Conservation (phyloP, 2,888 invertebrate species). For the Pristionchus japonicus region DNA sequence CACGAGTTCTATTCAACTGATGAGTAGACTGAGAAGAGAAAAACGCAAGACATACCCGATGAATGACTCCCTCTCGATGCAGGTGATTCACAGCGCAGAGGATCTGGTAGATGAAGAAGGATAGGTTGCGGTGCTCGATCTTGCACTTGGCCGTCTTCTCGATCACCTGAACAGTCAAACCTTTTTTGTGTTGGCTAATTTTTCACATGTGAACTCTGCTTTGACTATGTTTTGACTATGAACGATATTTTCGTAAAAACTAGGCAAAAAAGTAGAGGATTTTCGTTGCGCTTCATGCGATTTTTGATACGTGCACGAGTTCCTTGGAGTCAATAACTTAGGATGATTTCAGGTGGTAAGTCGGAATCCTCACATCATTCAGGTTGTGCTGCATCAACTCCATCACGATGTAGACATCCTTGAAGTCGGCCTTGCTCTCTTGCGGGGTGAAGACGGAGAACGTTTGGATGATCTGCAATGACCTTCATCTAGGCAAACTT, state of each 20-base stretch:
- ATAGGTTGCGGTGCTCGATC: neutral
- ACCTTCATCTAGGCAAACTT: neutral
- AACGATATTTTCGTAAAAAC: no score
- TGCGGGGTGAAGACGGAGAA: conserved; percentile 2
- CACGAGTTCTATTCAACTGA: neutral
- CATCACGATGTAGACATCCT: conserved; percentile 7
- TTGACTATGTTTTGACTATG: no score
- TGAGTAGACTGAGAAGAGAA: neutral
- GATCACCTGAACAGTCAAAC: no score
- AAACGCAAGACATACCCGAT: neutral
- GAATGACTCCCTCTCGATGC: neutral
- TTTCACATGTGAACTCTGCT: no score
- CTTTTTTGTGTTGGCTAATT: no score
- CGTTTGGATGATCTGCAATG: conserved; percentile 4
- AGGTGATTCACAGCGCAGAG: conserved; percentile 7
- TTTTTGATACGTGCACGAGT: no score
- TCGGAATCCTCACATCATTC: no score
- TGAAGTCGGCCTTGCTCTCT: neutral
- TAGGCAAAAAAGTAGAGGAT: no score
- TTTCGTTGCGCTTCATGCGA: no score
- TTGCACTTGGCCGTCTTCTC: no score
- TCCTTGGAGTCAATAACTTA: no score
- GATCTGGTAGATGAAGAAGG: conserved; percentile 24
- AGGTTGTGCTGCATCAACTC: neutral
- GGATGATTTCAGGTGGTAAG: no score